These are phyloP conservation scores for Tribolium madens DNA, from an alignment of 1,140 invertebrate genomes.

Conservation along the genomic window DNA sequence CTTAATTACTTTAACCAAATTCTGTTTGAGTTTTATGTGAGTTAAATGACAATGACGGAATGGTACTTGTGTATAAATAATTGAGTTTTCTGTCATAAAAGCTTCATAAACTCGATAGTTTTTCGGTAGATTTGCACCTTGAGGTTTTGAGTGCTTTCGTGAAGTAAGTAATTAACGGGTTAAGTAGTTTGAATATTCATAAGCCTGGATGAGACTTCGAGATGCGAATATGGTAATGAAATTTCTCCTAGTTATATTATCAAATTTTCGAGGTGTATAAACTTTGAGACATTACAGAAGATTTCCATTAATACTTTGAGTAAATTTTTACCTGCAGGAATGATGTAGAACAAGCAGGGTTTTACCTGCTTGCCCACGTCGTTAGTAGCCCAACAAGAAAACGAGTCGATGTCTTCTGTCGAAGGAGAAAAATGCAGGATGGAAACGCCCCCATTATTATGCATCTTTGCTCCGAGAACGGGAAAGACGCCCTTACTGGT, in stretches of 20 bases:
- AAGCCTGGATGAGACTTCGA: conserved; percentile 54
- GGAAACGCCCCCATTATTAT: conserved; percentile 76
- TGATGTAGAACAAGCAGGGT: conserved; percentile 85
- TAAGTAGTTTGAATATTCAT: conserved; percentile 62
- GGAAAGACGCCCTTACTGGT: conserved; percentile 78
- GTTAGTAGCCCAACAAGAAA: conserved; percentile 90
- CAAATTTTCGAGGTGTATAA: conserved; percentile 59
- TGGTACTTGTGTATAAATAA: conserved; percentile 36
- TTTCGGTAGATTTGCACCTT: conserved; percentile 50
- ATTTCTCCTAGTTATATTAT: conserved; percentile 61
- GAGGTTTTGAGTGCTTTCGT: conserved; percentile 51
- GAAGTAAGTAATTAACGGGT: conserved; percentile 56
- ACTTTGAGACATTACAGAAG: conserved; percentile 49
- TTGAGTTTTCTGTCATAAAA: conserved; percentile 20
- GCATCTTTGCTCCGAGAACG: conserved; percentile 71
- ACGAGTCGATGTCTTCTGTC: conserved; percentile 80
- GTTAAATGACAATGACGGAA: conserved; percentile 7
- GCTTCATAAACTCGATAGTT: conserved; percentile 47
- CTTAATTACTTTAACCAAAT: conserved; percentile 1
- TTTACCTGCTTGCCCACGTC: conserved; percentile 81
- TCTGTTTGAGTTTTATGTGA: conserved; percentile 8
- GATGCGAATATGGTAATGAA: conserved; percentile 62
- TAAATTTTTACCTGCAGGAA: conserved; percentile 79
- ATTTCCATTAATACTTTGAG: conserved; percentile 29
- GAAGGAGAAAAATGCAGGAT: conserved; percentile 75